Evolutionary conservation across 2,888 invertebrate species (phyloP), one percentile per base, ranked within the genome.

Genomic region (Callinectes sapidus): DNA sequence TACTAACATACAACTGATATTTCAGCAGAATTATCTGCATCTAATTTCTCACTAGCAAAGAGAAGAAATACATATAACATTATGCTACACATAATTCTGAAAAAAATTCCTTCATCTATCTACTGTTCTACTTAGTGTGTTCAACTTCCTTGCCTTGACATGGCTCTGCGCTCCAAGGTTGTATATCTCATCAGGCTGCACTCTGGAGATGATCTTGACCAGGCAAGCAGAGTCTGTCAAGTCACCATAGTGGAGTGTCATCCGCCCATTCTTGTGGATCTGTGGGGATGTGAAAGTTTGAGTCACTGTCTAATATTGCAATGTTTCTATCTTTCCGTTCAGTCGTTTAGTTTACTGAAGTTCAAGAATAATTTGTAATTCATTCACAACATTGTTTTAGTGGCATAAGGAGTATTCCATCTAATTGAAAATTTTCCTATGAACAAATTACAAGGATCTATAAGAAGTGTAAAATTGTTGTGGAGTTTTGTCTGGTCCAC

Each of bases 101-200:
- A 61, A 61, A 71, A 28, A 28, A 71, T 71, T 71, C 71, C 13
- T 71, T 71, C 28, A 71, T 71, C 28, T 28, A 1, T 71, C n/a
- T 71, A n/a, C 28, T 28, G 28, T 71, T 71, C 8, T 28, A 10
- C 10, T 14, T n/a, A 18, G 16, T 23, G n/a, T n/a, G 28, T 28
- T 71, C 13, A 66, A 39, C 61, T 55, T 54, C 32, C 95, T 95
- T 71, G 99, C 99, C 96, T 99, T 99, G 1, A 99, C 99, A 96
- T 99, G 99, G 95, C 99, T 99, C 96, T 99, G 99, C 0, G 99
- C 99, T 0, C 99, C 99, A 94, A 99, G 96, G 96, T 99, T 99
- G 96, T 99, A 99, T 95, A 99, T 98, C 96, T 99, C 99, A 71
- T 97, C 97, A 0, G 99, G 99, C 95, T 97, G 96, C 32, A 98